phyloP scores from a whole-genome alignment of 2,113 vertebrate genomes.

The Paradoxurus hermaphroditus region DNA sequence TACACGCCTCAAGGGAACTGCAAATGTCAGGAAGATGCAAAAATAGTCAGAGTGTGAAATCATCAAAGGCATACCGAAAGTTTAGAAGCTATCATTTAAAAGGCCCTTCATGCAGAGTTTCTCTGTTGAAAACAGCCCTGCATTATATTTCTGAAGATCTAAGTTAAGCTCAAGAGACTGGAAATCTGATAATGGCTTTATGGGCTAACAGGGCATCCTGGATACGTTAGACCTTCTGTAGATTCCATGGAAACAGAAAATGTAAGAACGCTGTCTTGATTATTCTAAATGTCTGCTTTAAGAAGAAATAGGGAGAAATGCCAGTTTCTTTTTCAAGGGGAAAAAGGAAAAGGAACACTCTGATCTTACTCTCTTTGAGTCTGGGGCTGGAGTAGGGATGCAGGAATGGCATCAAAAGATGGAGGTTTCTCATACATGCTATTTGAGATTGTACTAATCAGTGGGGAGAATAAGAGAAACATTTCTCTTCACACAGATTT shows the following conservation, averaged over 20 bases:
- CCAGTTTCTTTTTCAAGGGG: slow-evolving; percentile 67
- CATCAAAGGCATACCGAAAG: slow-evolving; percentile 77
- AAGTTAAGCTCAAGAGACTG: slow-evolving; percentile 78
- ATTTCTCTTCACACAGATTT: slow-evolving; percentile 87
- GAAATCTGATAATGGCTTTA: slow-evolving; percentile 81
- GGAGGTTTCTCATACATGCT: slow-evolving; percentile 88
- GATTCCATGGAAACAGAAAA: slow-evolving; percentile 80
- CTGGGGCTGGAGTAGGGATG: slow-evolving; percentile 46
- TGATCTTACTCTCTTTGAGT: slow-evolving; percentile 81
- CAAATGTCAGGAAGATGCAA: slow-evolving; percentile 80
- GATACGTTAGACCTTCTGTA: slow-evolving; percentile 78
- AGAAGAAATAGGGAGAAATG: slow-evolving; percentile 74
- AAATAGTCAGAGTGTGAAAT: slow-evolving; percentile 81
- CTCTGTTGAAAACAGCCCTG: slow-evolving; percentile 77
- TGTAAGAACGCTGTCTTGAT: slow-evolving; percentile 70
- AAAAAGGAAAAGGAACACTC: slow-evolving; percentile 65
- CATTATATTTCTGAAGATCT: slow-evolving; percentile 80
- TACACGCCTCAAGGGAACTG: slow-evolving; percentile 77
- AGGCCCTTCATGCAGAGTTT: slow-evolving; percentile 76
- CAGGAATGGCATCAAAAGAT: slow-evolving; percentile 82
- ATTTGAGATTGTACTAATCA: slow-evolving; percentile 88
- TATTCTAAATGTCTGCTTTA: slow-evolving; percentile 80
- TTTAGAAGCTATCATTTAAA: slow-evolving; percentile 81
- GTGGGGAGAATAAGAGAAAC: slow-evolving; percentile 87
- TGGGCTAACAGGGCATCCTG: slow-evolving; percentile 73